These are phyloP conservation scores for Bufotes viridis DNA, from an alignment of 2,797 vertebrate genomes.

Conservation along the genomic window DNA sequence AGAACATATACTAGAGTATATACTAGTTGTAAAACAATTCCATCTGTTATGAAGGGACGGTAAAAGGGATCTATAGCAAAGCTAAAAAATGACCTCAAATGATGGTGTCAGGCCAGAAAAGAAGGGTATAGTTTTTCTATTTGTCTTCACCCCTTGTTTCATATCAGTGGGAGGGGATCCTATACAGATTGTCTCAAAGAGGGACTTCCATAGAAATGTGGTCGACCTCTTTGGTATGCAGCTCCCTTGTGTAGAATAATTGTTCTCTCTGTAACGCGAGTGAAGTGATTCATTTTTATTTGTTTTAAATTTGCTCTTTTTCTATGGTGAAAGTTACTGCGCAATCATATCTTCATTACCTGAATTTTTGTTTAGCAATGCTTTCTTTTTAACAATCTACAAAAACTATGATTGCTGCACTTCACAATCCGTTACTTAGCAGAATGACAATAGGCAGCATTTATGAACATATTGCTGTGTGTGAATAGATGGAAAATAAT, in stretches of 20 bases:
- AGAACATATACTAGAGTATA: background rate
- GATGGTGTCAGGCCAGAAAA: background rate
- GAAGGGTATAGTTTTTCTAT: background rate
- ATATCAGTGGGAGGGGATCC: background rate
- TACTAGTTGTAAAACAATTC: background rate
- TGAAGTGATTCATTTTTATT: background rate
- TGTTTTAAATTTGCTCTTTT: background rate
- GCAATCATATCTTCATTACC: background rate
- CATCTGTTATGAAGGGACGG: background rate
- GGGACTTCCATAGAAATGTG: background rate
- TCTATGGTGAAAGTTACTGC: background rate
- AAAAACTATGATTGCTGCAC: background rate
- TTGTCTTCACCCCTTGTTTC: background rate
- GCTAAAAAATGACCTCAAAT: too few relatives aligned
- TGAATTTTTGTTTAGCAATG: background rate
- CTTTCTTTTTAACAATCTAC: background rate
- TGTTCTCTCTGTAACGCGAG: background rate
- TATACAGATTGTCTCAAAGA: background rate
- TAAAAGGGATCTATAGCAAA: background rate
- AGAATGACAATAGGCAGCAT: background rate
- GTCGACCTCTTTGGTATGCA: background rate
- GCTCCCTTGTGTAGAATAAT: background rate
- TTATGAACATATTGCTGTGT: background rate
- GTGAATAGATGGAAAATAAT: slow-evolving; percentile 8
- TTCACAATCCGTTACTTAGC: background rate